These are phyloP conservation scores for Borostomias antarcticus DNA, from an alignment of 2,797 vertebrate genomes.

Conservation along the genomic window DNA sequence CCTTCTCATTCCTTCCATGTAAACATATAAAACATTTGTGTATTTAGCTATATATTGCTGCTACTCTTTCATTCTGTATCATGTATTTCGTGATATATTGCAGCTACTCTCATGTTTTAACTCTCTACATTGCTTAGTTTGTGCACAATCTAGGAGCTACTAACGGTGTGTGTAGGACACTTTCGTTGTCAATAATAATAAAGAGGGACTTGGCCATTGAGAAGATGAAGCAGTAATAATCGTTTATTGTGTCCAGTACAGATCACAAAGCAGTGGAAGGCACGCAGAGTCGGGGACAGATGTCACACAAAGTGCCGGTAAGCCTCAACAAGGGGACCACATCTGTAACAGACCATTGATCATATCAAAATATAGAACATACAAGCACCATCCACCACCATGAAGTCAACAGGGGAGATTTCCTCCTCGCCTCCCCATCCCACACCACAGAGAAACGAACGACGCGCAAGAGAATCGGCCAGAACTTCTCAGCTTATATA, in stretches of 20 bases:
- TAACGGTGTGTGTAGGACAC: too few relatives aligned
- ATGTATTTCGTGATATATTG: too few relatives aligned
- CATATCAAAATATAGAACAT: slow-evolving; percentile 39
- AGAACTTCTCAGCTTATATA: slow-evolving; percentile 48
- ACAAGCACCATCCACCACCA: slow-evolving; percentile 18
- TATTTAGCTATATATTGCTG: too few relatives aligned
- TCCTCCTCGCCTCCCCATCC: neutral
- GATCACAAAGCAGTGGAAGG: slow-evolving; percentile 81
- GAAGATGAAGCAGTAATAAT: slow-evolving; percentile 58
- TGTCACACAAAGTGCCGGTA: slow-evolving; percentile 40
- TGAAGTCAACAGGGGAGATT: neutral
- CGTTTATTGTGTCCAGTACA: slow-evolving; percentile 92
- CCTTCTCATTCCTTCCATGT: too few relatives aligned
- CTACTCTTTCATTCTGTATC: too few relatives aligned
- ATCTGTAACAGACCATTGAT: slow-evolving; percentile 25
- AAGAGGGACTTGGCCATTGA: neutral
- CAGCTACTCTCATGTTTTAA: too few relatives aligned
- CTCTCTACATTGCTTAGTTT: neutral
- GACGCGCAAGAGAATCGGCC: slow-evolving; percentile 36
- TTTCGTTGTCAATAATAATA: neutral
- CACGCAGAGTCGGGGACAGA: slow-evolving; percentile 59
- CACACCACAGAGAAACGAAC: neutral
- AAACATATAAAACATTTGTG: too few relatives aligned
- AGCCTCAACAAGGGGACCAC: slow-evolving; percentile 15
- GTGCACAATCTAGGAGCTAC: neutral